Percentiles rank a stretch among this genome's conserved stretches.
phyloP scores from a whole-genome alignment of 2,888 invertebrate genomes.

The Mermis nigrescens region DNA sequence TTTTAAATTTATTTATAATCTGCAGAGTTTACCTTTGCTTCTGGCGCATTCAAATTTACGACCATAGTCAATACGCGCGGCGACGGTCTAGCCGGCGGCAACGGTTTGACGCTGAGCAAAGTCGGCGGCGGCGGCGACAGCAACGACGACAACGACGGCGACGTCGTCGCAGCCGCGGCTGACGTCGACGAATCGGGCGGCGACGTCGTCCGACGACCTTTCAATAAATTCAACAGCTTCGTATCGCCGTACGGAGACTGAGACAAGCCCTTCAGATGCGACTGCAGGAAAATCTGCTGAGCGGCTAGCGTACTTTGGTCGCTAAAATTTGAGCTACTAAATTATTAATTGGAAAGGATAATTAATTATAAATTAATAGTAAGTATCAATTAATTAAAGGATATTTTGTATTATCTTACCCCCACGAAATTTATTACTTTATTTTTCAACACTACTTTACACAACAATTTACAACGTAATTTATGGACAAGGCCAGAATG shows the following conservation, averaged over 20 bases:
- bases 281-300: slow-evolving; percentile 49
- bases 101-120: not conserved
- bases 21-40: not conserved
- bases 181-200: too few species aligned
- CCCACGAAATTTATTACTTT: too few species aligned
- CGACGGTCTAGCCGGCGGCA: not conserved
- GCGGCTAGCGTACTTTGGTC: slow-evolving; percentile 5
- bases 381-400: too few species aligned
- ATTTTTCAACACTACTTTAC: too few species aligned
- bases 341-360: too few species aligned
- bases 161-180: not conserved
- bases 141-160: not conserved
- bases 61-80: slow-evolving; percentile 2
- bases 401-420: too few species aligned
- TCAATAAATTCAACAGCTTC: slow-evolving; percentile 56
- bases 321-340: too few species aligned
- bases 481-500: too few species aligned
- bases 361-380: too few species aligned
- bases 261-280: slow-evolving; percentile 40
- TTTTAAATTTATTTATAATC: not conserved
- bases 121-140: not conserved
- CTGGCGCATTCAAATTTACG: not conserved
- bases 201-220: slow-evolving; percentile 40
- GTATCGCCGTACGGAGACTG: slow-evolving; percentile 70
- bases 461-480: too few species aligned